These are phyloP conservation scores for Synergus gifuensis DNA, from an alignment of 2,888 invertebrate genomes.

Conservation along the genomic window DNA sequence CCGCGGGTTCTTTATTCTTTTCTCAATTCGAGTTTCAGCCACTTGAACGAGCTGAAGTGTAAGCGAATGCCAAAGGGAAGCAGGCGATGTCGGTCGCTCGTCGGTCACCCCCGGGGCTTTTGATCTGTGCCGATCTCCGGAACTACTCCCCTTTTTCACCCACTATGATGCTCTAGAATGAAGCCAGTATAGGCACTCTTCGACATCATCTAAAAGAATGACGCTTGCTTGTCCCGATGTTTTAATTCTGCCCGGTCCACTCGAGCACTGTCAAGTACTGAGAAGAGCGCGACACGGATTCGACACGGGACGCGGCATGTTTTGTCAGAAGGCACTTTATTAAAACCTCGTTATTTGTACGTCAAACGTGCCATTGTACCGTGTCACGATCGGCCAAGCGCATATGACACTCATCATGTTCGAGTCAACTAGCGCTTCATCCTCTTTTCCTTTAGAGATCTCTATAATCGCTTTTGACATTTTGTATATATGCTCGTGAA, in stretches of 20 bases:
- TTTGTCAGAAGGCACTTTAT: constrained; percentile 58
- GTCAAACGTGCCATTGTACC: constrained; percentile 59
- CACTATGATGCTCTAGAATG: constrained; percentile 62
- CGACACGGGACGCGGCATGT: constrained; percentile 50
- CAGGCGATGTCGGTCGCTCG: constrained; percentile 58
- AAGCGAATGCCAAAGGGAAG: constrained; percentile 67
- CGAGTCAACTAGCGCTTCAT: constrained; percentile 30
- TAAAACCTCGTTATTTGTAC: constrained; percentile 66
- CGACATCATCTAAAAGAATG: constrained; percentile 57
- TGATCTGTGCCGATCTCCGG: constrained; percentile 74
- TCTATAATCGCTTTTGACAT: constrained; percentile 35
- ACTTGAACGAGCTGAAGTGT: constrained; percentile 76
- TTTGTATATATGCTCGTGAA: constrained; percentile 12
- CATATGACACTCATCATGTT: constrained; percentile 61
- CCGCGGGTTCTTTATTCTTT: constrained; percentile 76
- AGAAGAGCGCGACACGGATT: constrained; percentile 44
- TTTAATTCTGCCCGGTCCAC: constrained; percentile 59
- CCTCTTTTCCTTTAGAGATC: constrained; percentile 22
- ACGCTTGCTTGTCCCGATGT: constrained; percentile 58
- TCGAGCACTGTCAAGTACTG: constrained; percentile 52
- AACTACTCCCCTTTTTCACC: constrained; percentile 66
- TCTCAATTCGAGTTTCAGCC: constrained; percentile 75
- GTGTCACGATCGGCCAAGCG: constrained; percentile 52
- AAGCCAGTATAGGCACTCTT: constrained; percentile 51
- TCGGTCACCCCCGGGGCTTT: constrained; percentile 73